phyloP scores from a whole-genome alignment of 2,113 vertebrate species.

The Rhinoptilus africanus region DNA sequence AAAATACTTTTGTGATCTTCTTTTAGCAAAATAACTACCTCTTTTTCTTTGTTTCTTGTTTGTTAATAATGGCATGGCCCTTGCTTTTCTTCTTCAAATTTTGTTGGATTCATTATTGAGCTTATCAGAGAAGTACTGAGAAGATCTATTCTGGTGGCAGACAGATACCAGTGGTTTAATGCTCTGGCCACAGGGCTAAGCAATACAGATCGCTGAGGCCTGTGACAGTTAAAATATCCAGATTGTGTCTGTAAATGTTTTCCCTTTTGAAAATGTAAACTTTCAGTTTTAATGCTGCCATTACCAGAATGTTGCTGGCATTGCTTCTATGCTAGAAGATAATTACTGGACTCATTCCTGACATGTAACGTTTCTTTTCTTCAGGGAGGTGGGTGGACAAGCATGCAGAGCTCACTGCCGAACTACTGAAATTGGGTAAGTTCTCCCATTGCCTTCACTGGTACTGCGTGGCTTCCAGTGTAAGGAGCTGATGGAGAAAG shows the following conservation, averaged over 20 bases:
- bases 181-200: neutral
- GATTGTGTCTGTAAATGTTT: conserved; percentile 23
- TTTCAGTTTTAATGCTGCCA: neutral
- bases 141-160: neutral
- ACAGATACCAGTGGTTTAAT: neutral
- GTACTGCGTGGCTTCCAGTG: neutral
- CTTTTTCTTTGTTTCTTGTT: neutral
- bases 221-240: conserved; percentile 21
- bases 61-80: neutral
- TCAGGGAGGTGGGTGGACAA: neutral
- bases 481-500: neutral
- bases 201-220: neutral
- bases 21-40: neutral
- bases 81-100: neutral
- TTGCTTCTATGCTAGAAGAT: neutral
- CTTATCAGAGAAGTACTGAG: neutral
- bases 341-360: neutral
- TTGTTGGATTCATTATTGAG: neutral
- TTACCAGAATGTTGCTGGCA: conserved; percentile 20
- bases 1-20: neutral
- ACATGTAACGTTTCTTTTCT: neutral
- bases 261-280: conserved; percentile 27
- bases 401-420: neutral
- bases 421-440: neutral
- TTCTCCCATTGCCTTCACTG: neutral